These are phyloP conservation scores for Sebastes fasciatus DNA, from an alignment of 2,113 vertebrate species.

Conservation along the genomic window DNA sequence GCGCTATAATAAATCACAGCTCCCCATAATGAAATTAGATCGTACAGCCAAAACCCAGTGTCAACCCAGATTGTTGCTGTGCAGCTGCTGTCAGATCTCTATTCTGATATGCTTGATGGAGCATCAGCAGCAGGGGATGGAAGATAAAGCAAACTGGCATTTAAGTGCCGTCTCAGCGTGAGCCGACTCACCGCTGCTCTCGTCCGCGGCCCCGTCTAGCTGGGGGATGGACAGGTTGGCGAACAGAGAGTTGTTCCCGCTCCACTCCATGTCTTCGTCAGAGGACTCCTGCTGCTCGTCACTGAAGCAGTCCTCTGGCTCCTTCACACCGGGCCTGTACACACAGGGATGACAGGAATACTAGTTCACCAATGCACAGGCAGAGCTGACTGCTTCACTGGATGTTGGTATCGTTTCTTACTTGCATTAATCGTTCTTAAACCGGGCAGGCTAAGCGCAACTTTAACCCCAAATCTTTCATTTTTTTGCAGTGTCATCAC, in stretches of 20 bases:
- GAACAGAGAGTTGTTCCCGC: slow-evolving; percentile 87
- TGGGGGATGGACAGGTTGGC: slow-evolving; percentile 95
- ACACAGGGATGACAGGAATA: slow-evolving; percentile 2
- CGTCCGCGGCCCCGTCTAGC: slow-evolving; percentile 97
- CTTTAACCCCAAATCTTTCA: too few species aligned
- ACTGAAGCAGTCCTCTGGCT: slow-evolving; percentile 85
- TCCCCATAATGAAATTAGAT: slow-evolving; percentile 5
- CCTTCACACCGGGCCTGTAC: slow-evolving; percentile 84
- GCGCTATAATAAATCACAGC: not conserved
- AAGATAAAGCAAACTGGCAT: slow-evolving; percentile 41
- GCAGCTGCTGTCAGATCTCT: slow-evolving; percentile 23
- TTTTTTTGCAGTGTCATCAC: too few species aligned
- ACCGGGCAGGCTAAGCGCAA: too few species aligned
- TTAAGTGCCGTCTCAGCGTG: not conserved
- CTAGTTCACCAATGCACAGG: slow-evolving; percentile 9
- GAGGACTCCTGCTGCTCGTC: slow-evolving; percentile 92
- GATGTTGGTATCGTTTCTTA: not conserved
- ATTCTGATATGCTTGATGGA: slow-evolving; percentile 13
- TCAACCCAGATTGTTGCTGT: not conserved
- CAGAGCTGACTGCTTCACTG: not conserved
- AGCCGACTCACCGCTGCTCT: slow-evolving; percentile 91
- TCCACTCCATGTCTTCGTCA: slow-evolving; percentile 97
- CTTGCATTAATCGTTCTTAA: not conserved
- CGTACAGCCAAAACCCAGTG: slow-evolving; percentile 1
- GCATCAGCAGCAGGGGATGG: slow-evolving; percentile 20